Evolutionary conservation across 2,113 vertebrate genomes (phyloP).

Genomic region (Chionis minor): DNA sequence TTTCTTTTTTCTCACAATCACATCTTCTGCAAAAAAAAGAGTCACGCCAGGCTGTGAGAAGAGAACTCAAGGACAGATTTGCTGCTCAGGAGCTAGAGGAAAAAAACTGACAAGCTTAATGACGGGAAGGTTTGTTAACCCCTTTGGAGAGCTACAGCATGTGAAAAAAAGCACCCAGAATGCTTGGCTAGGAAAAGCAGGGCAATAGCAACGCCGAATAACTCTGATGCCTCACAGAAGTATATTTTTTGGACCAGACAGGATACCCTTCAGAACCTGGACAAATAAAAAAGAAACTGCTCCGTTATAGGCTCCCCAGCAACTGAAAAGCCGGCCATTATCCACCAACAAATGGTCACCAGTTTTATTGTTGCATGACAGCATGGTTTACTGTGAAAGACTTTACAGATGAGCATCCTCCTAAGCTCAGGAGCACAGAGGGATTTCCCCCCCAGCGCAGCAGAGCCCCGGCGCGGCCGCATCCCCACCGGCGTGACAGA

Average conservation of each 20-base stretch:
- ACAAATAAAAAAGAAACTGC: background rate
- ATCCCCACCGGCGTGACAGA: fast-evolving
- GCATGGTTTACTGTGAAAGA: background rate
- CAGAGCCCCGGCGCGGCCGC: background rate
- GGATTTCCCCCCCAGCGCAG: background rate
- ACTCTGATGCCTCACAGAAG: background rate
- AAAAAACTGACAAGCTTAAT: background rate
- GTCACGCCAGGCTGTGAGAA: background rate
- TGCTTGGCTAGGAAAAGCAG: background rate
- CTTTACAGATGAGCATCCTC: background rate
- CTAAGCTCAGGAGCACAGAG: background rate
- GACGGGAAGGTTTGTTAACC: background rate
- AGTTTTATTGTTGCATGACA: background rate
- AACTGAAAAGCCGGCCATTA: background rate
- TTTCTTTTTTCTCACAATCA: background rate
- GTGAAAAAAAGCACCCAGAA: background rate
- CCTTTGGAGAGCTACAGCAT: background rate
- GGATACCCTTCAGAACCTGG: background rate
- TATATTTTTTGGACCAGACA: background rate
- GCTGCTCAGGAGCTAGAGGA: background rate
- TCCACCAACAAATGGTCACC: background rate
- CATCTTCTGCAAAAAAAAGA: background rate
- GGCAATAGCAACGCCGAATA: background rate
- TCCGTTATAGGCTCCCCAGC: background rate
- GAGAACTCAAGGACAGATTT: background rate